These are phyloP conservation scores for Ammodytes dubius DNA, from an alignment of 2,113 vertebrate genomes.

Conservation along the genomic window DNA sequence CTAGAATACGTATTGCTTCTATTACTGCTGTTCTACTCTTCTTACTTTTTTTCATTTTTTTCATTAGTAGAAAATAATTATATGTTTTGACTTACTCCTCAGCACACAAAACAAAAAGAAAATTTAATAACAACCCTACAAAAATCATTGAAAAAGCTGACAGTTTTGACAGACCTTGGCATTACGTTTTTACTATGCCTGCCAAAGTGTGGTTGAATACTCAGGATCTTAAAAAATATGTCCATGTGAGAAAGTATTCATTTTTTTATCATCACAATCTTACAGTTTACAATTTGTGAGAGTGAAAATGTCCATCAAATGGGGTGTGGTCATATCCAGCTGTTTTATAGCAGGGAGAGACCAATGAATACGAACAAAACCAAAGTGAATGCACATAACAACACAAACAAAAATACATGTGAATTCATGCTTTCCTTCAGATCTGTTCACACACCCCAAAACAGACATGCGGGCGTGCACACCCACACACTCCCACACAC, in stretches of 20 bases:
- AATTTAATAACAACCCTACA: neutral
- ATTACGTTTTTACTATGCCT: neutral
- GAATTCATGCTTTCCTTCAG: constrained; percentile 37
- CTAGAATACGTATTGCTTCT: neutral
- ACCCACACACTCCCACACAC: constrained; percentile 24
- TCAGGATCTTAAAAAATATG: neutral
- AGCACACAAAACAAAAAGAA: neutral
- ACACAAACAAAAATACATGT: neutral
- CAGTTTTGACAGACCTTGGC: neutral
- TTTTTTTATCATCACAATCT: neutral
- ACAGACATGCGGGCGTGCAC: neutral
- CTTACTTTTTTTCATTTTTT: neutral
- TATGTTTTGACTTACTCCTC: neutral
- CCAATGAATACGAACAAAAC: neutral
- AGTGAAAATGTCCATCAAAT: neutral
- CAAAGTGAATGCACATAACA: constrained; percentile 5
- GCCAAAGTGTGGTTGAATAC: neutral
- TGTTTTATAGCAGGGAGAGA: neutral
- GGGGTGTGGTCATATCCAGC: neutral
- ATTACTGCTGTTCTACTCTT: neutral
- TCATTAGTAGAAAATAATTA: neutral
- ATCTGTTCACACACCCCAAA: neutral
- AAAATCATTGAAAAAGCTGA: neutral
- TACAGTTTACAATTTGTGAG: neutral
- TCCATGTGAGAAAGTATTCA: neutral